These are phyloP conservation scores for Rhorus exstirpatorius DNA, from an alignment of 2,888 invertebrate genomes.

Conservation along the genomic window DNA sequence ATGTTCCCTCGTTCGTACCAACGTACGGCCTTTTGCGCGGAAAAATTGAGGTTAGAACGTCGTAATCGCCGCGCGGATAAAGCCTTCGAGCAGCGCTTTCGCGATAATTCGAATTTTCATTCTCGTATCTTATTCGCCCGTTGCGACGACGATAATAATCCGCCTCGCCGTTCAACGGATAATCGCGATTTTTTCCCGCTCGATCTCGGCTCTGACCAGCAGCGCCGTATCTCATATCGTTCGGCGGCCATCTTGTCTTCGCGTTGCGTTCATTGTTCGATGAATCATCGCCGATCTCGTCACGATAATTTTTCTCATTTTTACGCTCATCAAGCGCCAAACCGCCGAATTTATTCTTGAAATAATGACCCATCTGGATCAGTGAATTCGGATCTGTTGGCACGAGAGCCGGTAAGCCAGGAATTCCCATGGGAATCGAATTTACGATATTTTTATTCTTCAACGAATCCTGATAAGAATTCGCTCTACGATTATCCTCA, in stretches of 20 bases:
- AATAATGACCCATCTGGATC: slow-evolving; percentile 52
- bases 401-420: slow-evolving; percentile 17
- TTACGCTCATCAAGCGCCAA: background rate
- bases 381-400: slow-evolving; percentile 45
- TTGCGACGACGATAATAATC: background rate
- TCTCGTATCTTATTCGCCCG: background rate
- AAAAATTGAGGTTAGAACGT: background rate
- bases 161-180: background rate
- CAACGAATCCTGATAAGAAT: background rate
- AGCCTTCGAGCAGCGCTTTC: slow-evolving; percentile 17
- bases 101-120: slow-evolving; percentile 18
- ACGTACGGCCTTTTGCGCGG: background rate
- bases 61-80: slow-evolving; percentile 27
- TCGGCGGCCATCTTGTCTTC: slow-evolving; percentile 4
- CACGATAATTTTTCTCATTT: background rate
- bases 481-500: slow-evolving; percentile 3
- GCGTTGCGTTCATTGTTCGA: background rate
- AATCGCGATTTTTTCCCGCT: background rate
- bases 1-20: background rate
- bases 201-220: too few relatives aligned
- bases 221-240: too few relatives aligned
- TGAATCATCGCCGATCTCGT: background rate
- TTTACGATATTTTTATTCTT: background rate
- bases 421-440: background rate
- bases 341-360: slow-evolving; percentile 44